Evolutionary conservation across 2,113 vertebrate genomes (phyloP).

Genomic region (Bolborhynchus lineola): DNA sequence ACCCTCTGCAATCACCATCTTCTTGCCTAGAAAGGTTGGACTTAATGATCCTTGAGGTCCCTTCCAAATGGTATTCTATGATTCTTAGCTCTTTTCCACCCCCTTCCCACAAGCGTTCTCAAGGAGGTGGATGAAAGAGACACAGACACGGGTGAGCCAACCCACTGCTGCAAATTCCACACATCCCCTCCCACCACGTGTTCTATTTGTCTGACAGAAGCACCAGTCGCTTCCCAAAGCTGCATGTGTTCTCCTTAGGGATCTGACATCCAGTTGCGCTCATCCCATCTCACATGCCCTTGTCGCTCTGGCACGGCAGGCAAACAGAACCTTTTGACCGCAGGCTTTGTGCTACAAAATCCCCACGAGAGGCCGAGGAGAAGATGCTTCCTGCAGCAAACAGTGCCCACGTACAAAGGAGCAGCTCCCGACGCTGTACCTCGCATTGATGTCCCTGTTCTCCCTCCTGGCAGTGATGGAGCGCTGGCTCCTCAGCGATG

Average conservation of each 20-base stretch:
- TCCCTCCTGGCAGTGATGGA: not conserved
- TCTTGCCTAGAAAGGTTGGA: not conserved
- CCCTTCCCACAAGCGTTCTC: not conserved
- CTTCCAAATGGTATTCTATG: not conserved
- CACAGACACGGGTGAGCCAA: not conserved
- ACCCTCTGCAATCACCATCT: not conserved
- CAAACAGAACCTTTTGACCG: not conserved
- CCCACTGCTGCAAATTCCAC: not conserved
- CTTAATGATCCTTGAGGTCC: not conserved
- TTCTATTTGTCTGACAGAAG: not conserved
- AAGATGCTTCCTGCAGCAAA: not conserved
- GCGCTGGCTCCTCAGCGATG: not conserved
- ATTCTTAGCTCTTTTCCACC: not conserved
- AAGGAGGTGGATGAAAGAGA: not conserved
- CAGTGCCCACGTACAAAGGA: not conserved
- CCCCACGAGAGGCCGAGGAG: not conserved
- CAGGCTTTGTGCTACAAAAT: not conserved
- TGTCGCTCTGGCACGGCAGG: not conserved
- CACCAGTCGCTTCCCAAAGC: not conserved
- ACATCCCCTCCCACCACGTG: not conserved
- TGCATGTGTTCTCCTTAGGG: not conserved
- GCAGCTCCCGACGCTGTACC: not conserved
- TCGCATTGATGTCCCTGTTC: slow-evolving; percentile 19
- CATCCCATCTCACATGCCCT: not conserved
- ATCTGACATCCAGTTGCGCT: not conserved